phyloP scores from a whole-genome alignment of 1,140 invertebrate species.

The Bombus balteatus region DNA sequence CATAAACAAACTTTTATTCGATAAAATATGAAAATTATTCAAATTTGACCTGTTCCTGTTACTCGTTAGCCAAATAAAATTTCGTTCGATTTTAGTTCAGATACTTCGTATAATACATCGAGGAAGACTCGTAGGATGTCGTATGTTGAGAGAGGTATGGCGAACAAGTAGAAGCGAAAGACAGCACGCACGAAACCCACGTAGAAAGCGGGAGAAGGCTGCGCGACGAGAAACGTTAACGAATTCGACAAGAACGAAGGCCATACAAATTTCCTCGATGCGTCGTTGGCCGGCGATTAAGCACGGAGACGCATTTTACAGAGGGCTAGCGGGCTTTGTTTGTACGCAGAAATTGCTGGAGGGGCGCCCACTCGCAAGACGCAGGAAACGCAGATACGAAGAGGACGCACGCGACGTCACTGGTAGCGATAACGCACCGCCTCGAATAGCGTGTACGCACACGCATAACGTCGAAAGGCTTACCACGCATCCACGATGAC shows the following conservation, averaged over 20 bases:
- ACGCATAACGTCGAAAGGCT: constrained; percentile 27
- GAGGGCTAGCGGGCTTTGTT: constrained; percentile 48
- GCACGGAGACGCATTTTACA: constrained; percentile 48
- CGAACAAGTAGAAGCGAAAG: too few relatives aligned
- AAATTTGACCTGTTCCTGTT: too few relatives aligned
- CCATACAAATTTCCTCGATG: constrained; percentile 30
- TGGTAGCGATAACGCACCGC: constrained; percentile 48
- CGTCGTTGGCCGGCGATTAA: constrained; percentile 11
- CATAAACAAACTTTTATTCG: too few relatives aligned
- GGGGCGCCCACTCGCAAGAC: constrained; percentile 59
- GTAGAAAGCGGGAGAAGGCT: neutral
- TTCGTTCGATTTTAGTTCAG: rapidly evolving
- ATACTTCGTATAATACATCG: rapidly evolving
- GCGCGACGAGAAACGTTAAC: neutral
- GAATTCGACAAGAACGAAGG: constrained; percentile 19
- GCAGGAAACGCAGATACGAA: constrained; percentile 58
- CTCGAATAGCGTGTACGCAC: constrained; percentile 41
- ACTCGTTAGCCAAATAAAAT: too few relatives aligned
- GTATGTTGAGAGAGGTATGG: rapidly evolving
- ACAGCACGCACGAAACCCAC: too few relatives aligned
- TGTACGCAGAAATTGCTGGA: constrained; percentile 65
- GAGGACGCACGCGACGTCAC: constrained; percentile 61
- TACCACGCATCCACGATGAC: constrained; percentile 6
- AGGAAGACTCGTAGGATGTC: too few relatives aligned
- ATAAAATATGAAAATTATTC: rapidly evolving